Conservation (phyloP, 2,888 invertebrate genomes). For the Stegana nigrithorax region DNA sequence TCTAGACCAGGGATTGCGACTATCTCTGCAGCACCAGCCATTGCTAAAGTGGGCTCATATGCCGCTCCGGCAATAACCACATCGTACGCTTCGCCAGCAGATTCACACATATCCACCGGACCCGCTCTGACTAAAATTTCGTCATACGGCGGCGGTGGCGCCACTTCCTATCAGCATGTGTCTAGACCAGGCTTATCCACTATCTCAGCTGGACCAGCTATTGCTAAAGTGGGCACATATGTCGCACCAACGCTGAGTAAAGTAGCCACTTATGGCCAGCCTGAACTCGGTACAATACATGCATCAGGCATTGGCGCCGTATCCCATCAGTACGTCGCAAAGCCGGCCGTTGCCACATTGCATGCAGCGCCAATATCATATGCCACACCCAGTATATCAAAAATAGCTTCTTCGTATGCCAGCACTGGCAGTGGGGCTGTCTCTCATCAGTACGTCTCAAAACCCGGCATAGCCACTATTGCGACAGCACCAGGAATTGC, state of each 20-base stretch:
- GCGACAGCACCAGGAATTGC: slow-evolving; percentile 26
- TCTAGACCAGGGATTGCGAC: slow-evolving; percentile 35
- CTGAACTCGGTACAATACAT: slow-evolving; percentile 8
- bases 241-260: slow-evolving; percentile 32
- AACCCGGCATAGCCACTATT: slow-evolving; percentile 33
- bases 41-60: slow-evolving; percentile 37
- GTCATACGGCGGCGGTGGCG: slow-evolving; percentile 21
- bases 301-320: slow-evolving; percentile 33
- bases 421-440: slow-evolving; percentile 24
- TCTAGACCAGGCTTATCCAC: slow-evolving; percentile 44
- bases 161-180: slow-evolving; percentile 43
- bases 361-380: slow-evolving; percentile 33
- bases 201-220: slow-evolving; percentile 38
- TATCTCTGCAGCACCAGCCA: slow-evolving; percentile 34
- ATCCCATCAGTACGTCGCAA: slow-evolving; percentile 48
- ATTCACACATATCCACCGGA: slow-evolving; percentile 36
- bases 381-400: slow-evolving; percentile 37
- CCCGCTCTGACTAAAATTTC: slow-evolving; percentile 49
- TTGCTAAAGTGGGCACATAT: slow-evolving; percentile 38
- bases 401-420: slow-evolving; percentile 36
- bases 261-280: slow-evolving; percentile 23
- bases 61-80: slow-evolving; percentile 36
- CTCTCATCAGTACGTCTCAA: slow-evolving; percentile 43
- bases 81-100: slow-evolving; percentile 34
- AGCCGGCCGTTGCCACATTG: slow-evolving; percentile 64